Evolutionary conservation across 2,113 vertebrate species (phyloP).

Genomic region (Donacobius atricapilla): DNA sequence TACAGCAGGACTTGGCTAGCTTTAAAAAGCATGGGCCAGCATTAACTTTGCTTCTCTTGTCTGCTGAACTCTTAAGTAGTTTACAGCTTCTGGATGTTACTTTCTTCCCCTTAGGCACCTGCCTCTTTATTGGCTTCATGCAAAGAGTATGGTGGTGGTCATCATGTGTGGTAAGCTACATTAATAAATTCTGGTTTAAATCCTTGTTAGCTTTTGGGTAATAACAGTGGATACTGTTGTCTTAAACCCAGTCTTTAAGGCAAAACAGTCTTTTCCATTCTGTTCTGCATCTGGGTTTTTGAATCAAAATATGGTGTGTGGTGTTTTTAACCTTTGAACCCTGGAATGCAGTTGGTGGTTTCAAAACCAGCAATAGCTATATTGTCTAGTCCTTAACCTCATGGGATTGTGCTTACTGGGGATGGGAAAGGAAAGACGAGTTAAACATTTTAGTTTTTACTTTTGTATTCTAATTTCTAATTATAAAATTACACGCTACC

Average conservation of each 20-base stretch:
- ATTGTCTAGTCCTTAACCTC: background rate
- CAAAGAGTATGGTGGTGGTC: constrained; percentile 50
- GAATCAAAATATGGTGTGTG: background rate
- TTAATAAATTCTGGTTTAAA: background rate
- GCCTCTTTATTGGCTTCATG: constrained; percentile 17
- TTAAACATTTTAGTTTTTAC: background rate
- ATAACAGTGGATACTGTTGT: background rate
- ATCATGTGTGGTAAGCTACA: constrained; percentile 62
- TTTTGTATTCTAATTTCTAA: background rate
- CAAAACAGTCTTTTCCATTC: background rate
- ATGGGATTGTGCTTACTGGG: background rate
- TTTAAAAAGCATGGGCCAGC: background rate
- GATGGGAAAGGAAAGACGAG: background rate
- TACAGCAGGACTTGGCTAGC: background rate
- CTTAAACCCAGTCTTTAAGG: background rate
- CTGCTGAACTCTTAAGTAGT: background rate
- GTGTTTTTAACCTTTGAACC: background rate
- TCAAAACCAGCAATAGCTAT: background rate
- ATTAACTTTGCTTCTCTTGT: background rate
- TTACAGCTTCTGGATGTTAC: background rate
- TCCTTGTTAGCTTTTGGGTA: background rate
- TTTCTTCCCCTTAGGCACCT: constrained; percentile 56
- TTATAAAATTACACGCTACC: background rate
- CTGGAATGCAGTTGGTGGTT: background rate
- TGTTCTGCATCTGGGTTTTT: background rate